Evolutionary conservation across 2,888 invertebrate species (phyloP).

Genomic region (Ennomos erosarius): DNA sequence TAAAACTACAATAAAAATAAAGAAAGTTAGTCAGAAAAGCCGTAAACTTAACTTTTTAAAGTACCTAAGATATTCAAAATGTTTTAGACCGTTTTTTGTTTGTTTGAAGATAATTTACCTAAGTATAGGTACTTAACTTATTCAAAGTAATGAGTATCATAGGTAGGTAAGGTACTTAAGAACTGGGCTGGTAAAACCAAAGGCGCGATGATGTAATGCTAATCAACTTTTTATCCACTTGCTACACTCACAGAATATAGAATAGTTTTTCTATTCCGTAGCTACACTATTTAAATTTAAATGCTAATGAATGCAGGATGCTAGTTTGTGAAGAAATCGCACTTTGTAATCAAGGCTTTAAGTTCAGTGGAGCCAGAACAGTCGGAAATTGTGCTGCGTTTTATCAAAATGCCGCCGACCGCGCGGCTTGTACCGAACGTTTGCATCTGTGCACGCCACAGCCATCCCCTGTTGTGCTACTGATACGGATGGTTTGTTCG

Average conservation of each 20-base stretch:
- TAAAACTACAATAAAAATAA: too few relatives aligned
- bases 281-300: constrained; percentile 11
- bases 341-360: constrained; percentile 35
- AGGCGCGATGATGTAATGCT: not conserved
- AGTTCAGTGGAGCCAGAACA: constrained; percentile 44
- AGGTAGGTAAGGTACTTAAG: too few relatives aligned
- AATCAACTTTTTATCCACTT: constrained; percentile 1
- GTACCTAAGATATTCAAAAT: too few relatives aligned
- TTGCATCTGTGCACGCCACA: constrained; percentile 60
- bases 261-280: not conserved
- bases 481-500: constrained; percentile 18
- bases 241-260: not conserved
- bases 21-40: too few relatives aligned
- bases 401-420: constrained; percentile 67
- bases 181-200: not conserved
- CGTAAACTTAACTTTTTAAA: too few relatives aligned
- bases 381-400: constrained; percentile 72
- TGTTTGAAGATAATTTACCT: too few relatives aligned
- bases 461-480: constrained; percentile 26
- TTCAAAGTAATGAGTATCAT: too few relatives aligned
- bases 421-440: constrained; percentile 39
- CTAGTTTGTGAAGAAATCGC: constrained; percentile 23
- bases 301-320: constrained; percentile 14
- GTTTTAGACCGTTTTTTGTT: too few relatives aligned
- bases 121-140: too few relatives aligned